Conservation (phyloP, 1,140 invertebrate species). For the Drosophila prosaltans region DNA sequence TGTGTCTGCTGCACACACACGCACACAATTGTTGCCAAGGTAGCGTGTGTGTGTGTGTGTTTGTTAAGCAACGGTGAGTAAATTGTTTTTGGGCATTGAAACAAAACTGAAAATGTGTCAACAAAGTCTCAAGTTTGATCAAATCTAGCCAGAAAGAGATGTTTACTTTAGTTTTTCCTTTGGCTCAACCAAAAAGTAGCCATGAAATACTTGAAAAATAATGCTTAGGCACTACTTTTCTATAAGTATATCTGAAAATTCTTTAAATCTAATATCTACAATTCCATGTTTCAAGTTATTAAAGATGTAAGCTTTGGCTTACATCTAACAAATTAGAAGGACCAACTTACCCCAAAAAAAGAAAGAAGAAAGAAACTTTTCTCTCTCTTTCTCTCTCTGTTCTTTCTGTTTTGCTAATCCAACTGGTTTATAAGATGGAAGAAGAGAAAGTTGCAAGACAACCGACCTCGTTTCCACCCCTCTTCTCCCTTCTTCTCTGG, state of each 20-base stretch:
- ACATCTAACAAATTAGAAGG: constrained; percentile 48
- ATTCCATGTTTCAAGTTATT: neutral
- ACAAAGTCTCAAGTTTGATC: constrained; percentile 29
- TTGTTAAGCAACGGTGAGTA: constrained; percentile 1
- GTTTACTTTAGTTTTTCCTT: neutral
- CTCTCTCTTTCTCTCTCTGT: neutral
- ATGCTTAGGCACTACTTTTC: too few relatives aligned
- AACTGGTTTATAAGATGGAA: constrained; percentile 25
- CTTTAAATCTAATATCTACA: neutral
- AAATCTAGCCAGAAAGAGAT: constrained; percentile 6
- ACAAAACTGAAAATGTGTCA: constrained; percentile 31
- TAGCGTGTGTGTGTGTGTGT: constrained; percentile 22
- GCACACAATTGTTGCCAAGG: constrained; percentile 28
- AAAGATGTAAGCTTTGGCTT: constrained; percentile 28
- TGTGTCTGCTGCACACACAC: neutral
- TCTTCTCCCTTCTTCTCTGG: constrained; percentile 12
- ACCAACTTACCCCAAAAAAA: constrained; percentile 48
- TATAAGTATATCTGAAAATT: too few relatives aligned
- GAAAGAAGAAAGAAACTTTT: too few relatives aligned
- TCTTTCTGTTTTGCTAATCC: constrained; percentile 55
- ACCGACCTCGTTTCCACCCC: neutral
- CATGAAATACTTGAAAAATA: neutral
- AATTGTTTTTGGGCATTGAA: constrained; percentile 22
- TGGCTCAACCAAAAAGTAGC: neutral
- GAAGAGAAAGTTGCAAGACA: constrained; percentile 43